Conservation (phyloP, 2,888 invertebrate genomes). For the Ennomos fuscantarius region DNA sequence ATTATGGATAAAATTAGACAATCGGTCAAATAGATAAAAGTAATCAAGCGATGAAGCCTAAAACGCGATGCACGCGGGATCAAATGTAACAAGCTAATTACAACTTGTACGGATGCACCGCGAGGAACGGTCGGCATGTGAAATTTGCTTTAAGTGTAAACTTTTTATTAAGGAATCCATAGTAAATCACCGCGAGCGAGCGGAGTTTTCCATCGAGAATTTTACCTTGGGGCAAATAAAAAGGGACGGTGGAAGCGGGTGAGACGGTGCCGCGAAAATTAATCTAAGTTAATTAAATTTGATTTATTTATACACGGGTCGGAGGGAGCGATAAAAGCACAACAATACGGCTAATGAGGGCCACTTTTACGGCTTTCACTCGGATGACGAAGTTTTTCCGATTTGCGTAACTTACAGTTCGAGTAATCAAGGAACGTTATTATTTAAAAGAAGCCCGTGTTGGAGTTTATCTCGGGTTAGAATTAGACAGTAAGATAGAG, state of each 20-base stretch:
- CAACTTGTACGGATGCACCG: slow-evolving; percentile 63
- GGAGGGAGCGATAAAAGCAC: slow-evolving; percentile 76
- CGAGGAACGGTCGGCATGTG: slow-evolving; percentile 64
- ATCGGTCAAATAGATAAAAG: slow-evolving; percentile 16
- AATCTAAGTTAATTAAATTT: slow-evolving; percentile 85
- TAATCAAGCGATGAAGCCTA: slow-evolving; percentile 50
- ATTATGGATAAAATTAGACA: no score
- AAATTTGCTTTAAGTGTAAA: slow-evolving; percentile 75
- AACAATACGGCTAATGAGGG: slow-evolving; percentile 81
- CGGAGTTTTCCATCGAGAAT: slow-evolving; percentile 66
- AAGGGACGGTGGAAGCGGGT: slow-evolving; percentile 65
- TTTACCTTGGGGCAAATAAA: slow-evolving; percentile 76
- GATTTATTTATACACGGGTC: slow-evolving; percentile 80
- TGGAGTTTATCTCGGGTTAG: slow-evolving; percentile 25
- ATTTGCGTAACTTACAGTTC: slow-evolving; percentile 70
- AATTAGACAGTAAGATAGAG: slow-evolving; percentile 3
- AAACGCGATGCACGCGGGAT: slow-evolving; percentile 51
- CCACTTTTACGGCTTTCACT: slow-evolving; percentile 78
- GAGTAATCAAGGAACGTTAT: slow-evolving; percentile 57
- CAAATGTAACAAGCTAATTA: slow-evolving; percentile 66
- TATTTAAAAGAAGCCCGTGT: slow-evolving; percentile 52
- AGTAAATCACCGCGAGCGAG: slow-evolving; percentile 60
- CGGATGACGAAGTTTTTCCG: slow-evolving; percentile 74
- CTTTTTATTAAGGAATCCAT: slow-evolving; percentile 82
- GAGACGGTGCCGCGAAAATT: slow-evolving; percentile 77